A percentile compares a stretch with the other conserved stretches of the same genome.
Conservation (phyloP, 2,888 invertebrate species). For the Eubasilissa splendida region DNA sequence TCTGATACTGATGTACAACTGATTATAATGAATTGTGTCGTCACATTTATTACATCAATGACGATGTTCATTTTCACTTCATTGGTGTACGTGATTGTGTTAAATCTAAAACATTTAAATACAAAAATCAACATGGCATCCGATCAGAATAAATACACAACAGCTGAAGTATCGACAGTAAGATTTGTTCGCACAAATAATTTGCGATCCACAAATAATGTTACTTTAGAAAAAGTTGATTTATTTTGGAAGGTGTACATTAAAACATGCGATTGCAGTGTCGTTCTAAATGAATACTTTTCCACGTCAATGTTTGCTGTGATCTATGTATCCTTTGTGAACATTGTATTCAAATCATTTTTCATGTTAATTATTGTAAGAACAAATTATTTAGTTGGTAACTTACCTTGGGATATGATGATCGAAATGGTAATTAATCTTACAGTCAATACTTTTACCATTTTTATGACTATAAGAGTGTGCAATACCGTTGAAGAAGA, state of each 20-base stretch:
- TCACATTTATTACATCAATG: too few species aligned
- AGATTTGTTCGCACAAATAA: not conserved
- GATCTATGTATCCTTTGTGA: not conserved
- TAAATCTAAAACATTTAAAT: not conserved
- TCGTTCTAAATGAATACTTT: not conserved
- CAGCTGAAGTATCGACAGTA: not conserved
- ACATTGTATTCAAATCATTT: too few species aligned
- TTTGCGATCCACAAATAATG: not conserved
- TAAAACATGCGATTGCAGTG: not conserved
- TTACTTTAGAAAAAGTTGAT: not conserved
- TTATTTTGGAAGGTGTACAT: not conserved
- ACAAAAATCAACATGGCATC: not conserved
- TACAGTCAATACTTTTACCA: not conserved
- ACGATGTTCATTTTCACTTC: too few species aligned
- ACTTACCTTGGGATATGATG: too few species aligned
- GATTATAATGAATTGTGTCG: too few species aligned
- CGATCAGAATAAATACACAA: too few species aligned
- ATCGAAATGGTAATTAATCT: too few species aligned
- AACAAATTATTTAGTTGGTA: too few species aligned
- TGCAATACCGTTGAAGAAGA: constrained; percentile 5
- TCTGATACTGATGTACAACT: not conserved
- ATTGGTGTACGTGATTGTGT: not conserved
- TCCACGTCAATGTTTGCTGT: not conserved
- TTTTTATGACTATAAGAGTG: not conserved
- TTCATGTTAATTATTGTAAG: too few species aligned